Percentiles rank a stretch among this genome's conserved stretches.
Evolutionary conservation across 2,888 invertebrate genomes (phyloP).

Genomic region (Acleris laterana): DNA sequence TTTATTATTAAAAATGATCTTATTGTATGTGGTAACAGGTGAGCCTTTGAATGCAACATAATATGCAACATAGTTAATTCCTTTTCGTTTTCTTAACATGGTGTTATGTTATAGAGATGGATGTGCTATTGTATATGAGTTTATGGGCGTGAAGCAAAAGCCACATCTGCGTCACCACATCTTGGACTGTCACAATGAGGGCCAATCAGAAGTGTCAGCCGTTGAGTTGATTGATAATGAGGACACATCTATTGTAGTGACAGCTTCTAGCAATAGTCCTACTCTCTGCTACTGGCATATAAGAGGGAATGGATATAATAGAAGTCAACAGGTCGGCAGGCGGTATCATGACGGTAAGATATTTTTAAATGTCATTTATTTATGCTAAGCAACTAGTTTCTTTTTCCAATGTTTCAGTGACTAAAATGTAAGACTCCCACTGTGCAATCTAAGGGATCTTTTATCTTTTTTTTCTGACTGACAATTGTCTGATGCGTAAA

Average conservation of each 20-base stretch:
- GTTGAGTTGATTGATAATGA: slow-evolving; percentile 59
- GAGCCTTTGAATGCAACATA: slow-evolving; percentile 22
- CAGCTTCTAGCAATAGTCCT: slow-evolving; percentile 57
- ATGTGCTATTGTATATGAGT: slow-evolving; percentile 58
- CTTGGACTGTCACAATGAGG: slow-evolving; percentile 63
- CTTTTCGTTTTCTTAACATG: not conserved
- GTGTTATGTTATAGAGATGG: slow-evolving; percentile 66
- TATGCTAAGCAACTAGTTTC: not conserved
- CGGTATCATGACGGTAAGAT: slow-evolving; percentile 24
- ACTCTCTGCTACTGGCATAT: slow-evolving; percentile 54
- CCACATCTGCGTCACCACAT: slow-evolving; percentile 60
- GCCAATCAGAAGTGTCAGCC: slow-evolving; percentile 66
- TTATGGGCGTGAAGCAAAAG: slow-evolving; percentile 46
- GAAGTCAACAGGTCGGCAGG: slow-evolving; percentile 26
- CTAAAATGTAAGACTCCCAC: no score
- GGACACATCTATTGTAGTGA: slow-evolving; percentile 49
- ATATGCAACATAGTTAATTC: not conserved
- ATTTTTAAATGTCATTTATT: not conserved
- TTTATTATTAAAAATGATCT: slow-evolving; percentile 63
- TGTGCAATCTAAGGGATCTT: no score
- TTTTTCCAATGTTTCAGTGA: no score
- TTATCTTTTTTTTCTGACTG: no score
- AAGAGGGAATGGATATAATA: slow-evolving; percentile 36
- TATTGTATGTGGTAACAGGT: slow-evolving; percentile 77
- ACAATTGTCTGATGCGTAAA: no score